These are phyloP conservation scores for Caenorhabditis sp. DNA, from an alignment of 2,888 invertebrate species.

Conservation along the genomic window DNA sequence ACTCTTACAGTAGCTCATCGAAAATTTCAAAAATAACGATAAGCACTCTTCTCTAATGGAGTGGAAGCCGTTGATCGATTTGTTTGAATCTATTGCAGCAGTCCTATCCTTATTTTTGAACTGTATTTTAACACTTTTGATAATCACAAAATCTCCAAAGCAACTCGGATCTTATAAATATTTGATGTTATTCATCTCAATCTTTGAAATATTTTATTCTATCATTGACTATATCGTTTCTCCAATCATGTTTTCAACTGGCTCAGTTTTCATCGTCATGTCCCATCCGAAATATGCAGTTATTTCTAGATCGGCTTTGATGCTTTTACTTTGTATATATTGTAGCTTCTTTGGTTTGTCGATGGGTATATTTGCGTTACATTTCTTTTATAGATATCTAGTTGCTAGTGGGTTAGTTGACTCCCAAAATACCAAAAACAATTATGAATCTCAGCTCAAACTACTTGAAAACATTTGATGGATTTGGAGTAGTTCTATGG, in stretches of 20 bases:
- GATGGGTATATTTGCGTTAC: conserved; percentile 30
- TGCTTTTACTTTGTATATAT: conserved; percentile 11
- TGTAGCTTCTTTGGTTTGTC: conserved; percentile 25
- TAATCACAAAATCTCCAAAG: too few species aligned
- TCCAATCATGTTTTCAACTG: conserved; percentile 13
- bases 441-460: not conserved
- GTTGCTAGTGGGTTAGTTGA: conserved; percentile 15
- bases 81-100: too few species aligned
- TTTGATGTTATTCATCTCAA: conserved; percentile 27
- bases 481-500: not conserved
- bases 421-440: too few species aligned
- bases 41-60: too few species aligned
- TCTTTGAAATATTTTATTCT: conserved; percentile 29
- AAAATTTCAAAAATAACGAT: too few species aligned
- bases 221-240: conserved; percentile 17
- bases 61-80: too few species aligned
- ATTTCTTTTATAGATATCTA: conserved; percentile 23
- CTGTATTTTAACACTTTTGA: too few species aligned
- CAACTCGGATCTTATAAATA: conserved; percentile 15
- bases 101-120: too few species aligned
- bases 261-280: conserved; percentile 24
- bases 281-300: conserved; percentile 3
- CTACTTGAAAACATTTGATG: not conserved
- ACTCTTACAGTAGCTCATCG: too few species aligned
- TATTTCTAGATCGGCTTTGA: not conserved